Conservation (phyloP, 2,888 invertebrate species). For the Coleophora flavipennella region DNA sequence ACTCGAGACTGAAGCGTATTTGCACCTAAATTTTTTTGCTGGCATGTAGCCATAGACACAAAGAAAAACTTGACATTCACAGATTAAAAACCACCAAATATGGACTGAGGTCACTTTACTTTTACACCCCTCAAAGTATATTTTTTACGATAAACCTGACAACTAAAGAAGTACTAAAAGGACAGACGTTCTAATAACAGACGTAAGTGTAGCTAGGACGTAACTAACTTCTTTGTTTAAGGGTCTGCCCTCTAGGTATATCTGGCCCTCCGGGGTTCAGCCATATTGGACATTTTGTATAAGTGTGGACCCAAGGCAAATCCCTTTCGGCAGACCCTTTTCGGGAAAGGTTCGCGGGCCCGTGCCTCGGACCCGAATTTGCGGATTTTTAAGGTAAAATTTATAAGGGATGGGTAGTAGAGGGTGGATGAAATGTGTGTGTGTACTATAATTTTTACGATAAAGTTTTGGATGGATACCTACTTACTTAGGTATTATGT, state of each 20-base stretch:
- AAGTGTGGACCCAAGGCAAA: constrained; percentile 69
- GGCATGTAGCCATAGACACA: too few species aligned
- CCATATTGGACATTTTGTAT: constrained; percentile 72
- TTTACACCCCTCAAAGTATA: too few species aligned
- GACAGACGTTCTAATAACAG: constrained; percentile 26
- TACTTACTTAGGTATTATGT: too few species aligned
- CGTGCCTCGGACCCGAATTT: constrained; percentile 66
- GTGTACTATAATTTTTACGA: constrained; percentile 2
- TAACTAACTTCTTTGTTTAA: constrained; percentile 68
- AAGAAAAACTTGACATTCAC: too few species aligned
- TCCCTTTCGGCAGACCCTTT: constrained; percentile 68
- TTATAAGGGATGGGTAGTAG: constrained; percentile 53
- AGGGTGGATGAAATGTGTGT: constrained; percentile 26
- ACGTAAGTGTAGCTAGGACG: constrained; percentile 42
- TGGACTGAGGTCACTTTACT: too few species aligned
- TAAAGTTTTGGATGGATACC: too few species aligned
- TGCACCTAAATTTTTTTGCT: too few species aligned
- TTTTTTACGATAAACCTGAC: constrained; percentile 4
- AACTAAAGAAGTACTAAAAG: constrained; percentile 16
- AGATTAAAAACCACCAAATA: too few species aligned
- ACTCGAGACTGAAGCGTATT: too few species aligned
- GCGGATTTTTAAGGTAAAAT: constrained; percentile 73
- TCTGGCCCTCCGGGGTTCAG: constrained; percentile 44
- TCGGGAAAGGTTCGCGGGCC: constrained; percentile 56
- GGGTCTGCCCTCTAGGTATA: constrained; percentile 47